These are phyloP conservation scores for Ctenopoma kingsleyae DNA, from an alignment of 2,797 vertebrate species.

Conservation along the genomic window DNA sequence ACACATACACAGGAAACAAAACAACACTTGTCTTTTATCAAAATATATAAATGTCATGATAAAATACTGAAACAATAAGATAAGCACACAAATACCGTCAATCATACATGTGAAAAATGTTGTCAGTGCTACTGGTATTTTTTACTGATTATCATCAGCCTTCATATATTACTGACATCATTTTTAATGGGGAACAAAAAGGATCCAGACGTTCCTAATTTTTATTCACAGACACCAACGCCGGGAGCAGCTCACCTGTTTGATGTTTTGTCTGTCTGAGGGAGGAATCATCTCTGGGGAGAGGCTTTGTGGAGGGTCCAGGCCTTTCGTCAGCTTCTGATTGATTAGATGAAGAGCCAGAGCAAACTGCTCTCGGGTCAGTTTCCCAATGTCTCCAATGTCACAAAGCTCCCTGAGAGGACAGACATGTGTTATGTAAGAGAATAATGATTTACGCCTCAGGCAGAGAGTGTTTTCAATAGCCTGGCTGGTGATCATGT, in stretches of 20 bases:
- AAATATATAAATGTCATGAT: neutral
- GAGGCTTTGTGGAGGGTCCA: constrained; percentile 93
- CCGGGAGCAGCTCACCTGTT: constrained; percentile 74
- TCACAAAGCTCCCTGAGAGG: constrained; percentile 94
- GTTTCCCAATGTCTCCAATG: constrained; percentile 93
- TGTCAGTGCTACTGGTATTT: neutral
- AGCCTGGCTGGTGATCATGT: constrained; percentile 29
- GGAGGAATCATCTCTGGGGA: constrained; percentile 96
- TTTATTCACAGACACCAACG: neutral
- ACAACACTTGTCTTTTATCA: neutral
- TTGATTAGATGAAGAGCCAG: constrained; percentile 97
- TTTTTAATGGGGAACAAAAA: neutral
- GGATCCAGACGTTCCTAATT: neutral
- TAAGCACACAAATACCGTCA: too few species aligned
- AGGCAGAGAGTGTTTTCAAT: constrained; percentile 55
- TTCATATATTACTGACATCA: neutral
- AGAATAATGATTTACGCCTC: constrained; percentile 60
- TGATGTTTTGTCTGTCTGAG: constrained; percentile 88
- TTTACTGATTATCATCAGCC: neutral
- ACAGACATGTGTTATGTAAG: constrained; percentile 53
- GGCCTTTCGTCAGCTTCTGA: constrained; percentile 92
- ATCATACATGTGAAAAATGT: too few species aligned
- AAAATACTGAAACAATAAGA: neutral
- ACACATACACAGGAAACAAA: neutral
- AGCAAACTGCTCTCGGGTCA: constrained; percentile 96